These are phyloP conservation scores for Hydriomena furcata DNA, from an alignment of 2,888 invertebrate genomes.

Conservation along the genomic window DNA sequence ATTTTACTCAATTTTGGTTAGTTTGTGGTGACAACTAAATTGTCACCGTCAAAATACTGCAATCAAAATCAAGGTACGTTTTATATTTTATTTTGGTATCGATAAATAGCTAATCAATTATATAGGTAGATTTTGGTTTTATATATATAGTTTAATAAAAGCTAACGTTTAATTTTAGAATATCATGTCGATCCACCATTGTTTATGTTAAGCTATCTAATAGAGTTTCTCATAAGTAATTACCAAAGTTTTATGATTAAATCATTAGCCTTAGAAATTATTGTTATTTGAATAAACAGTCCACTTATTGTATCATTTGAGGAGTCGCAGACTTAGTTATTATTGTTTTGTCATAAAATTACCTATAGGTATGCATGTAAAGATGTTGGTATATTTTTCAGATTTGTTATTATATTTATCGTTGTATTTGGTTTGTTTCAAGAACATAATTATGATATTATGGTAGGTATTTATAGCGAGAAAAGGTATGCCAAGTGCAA, in stretches of 20 bases:
- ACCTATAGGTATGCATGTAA: too few species aligned
- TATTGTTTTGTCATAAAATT: background rate
- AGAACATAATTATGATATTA: background rate
- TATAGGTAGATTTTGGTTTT: too few species aligned
- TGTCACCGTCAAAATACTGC: too few species aligned
- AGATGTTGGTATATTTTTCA: background rate
- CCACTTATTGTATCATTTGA: background rate
- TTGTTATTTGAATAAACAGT: slow-evolving; percentile 4
- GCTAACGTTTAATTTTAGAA: background rate
- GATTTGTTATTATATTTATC: background rate
- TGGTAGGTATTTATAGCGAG: slow-evolving; percentile 9
- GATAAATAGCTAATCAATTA: too few species aligned
- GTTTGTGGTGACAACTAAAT: too few species aligned
- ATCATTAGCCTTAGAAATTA: slow-evolving; percentile 25
- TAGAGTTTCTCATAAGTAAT: slow-evolving; percentile 29
- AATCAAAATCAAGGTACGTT: too few species aligned
- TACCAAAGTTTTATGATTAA: slow-evolving; percentile 52
- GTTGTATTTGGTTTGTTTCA: too few species aligned
- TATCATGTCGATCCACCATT: slow-evolving; percentile 13
- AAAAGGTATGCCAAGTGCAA: background rate
- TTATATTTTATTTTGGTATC: too few species aligned
- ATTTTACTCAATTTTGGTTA: too few species aligned
- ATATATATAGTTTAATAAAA: background rate
- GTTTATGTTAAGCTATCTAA: background rate
- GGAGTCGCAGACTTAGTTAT: background rate